Evolutionary conservation across 2,797 vertebrate genomes (phyloP).

Genomic region (Sebastes paucispinis): DNA sequence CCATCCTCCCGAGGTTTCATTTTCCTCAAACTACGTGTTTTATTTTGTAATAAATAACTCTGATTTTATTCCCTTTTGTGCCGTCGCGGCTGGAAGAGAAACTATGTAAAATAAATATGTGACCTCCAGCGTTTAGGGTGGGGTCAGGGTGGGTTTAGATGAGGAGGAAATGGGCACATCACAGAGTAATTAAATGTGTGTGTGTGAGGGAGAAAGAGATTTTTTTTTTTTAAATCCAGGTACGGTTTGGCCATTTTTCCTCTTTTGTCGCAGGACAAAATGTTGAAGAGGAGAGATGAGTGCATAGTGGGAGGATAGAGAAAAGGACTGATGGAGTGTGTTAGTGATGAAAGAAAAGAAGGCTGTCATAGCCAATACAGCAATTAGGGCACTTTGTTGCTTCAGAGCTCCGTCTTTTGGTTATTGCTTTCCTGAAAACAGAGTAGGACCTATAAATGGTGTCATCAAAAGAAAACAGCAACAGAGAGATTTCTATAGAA

Average conservation of each 20-base stretch:
- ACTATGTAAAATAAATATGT: constrained; percentile 62
- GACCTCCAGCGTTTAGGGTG: constrained; percentile 55
- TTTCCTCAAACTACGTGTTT: constrained; percentile 62
- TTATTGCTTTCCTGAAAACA: constrained; percentile 45
- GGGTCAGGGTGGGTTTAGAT: constrained; percentile 21
- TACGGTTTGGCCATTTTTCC: constrained; percentile 29
- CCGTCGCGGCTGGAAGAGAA: constrained; percentile 19
- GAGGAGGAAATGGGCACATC: constrained; percentile 20
- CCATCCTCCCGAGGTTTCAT: constrained; percentile 65
- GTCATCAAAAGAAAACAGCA: constrained; percentile 28
- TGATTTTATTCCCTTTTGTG: constrained; percentile 62
- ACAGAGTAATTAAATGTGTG: constrained; percentile 23
- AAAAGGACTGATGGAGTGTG: constrained; percentile 58
- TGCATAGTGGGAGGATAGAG: constrained; percentile 45
- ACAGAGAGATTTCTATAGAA: not conserved
- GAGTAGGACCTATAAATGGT: constrained; percentile 33
- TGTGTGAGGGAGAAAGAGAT: not conserved
- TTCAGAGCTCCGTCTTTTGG: constrained; percentile 35
- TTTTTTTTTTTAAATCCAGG: not conserved
- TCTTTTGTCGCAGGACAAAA: constrained; percentile 39
- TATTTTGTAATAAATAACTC: constrained; percentile 72
- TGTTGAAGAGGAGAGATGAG: constrained; percentile 51
- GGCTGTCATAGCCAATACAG: constrained; percentile 52
- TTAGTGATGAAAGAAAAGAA: constrained; percentile 66
- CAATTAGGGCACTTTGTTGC: constrained; percentile 63